Base-by-base conservation (phyloP, 2,888 invertebrate genomes). In the Bruchidius siliquastri region DNA sequence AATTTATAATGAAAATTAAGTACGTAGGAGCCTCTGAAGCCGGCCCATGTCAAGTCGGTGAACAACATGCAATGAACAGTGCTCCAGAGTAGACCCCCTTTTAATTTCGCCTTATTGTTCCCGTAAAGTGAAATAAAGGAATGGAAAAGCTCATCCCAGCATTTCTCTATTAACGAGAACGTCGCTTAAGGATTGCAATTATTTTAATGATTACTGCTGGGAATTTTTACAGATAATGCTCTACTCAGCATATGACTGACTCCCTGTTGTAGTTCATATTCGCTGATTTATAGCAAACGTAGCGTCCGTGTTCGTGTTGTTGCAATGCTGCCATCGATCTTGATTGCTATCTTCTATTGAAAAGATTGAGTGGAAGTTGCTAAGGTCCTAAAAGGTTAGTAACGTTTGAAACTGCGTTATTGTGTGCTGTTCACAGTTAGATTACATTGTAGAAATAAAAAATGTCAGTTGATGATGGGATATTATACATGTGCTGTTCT, bases 81-180 rank as follows among this genome's bases (percentile, higher is more conserved):
- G 18, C 49, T 18, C 18, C 6, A 73, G 68, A 20, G 71, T 20
- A 26, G 70, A 70, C 75, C 75, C 74, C 75, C 49, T 73, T 72
- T 72, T 73, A 73, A 75, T 75, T 75, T 75, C 71, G 26, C 67
- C 66, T 73, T 75, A 73, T 75, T 75, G 75, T 75, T 73, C 73
- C 71, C 70, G 68, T 30, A 67, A 72, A 73, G 73, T 75, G 72
- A 72, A 75, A 75, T 75, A 73, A 75, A 73, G 72, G 73, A 75
- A 70, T 70, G 49, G 75, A 70, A 70, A 67, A 67, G 69, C 32
- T 66, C 32, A 49, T 49, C 49, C 49, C 49, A 49, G 49, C 49
- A 13, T 49, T 49, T 49, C 49, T 49, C 49, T 49, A 49, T 49
- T 49, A 49, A 49, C 49, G 49, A 49, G 49, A 49, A 49, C 49